A percentile compares a stretch with the other conserved stretches of the same genome.
Conservation (phyloP, 2,888 invertebrate species). For the Dryobotodes eremita region DNA sequence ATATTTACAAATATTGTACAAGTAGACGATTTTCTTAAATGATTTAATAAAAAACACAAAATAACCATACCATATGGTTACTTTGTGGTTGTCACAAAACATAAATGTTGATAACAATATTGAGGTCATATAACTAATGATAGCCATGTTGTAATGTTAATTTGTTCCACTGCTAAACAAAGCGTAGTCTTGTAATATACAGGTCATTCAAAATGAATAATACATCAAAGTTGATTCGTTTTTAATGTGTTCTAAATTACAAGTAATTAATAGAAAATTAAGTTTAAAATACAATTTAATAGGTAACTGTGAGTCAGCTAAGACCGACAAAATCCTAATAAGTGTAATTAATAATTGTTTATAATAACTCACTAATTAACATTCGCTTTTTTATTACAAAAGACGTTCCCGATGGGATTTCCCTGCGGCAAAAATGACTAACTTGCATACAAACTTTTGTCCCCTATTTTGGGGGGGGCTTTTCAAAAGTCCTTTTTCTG, state of each 20-base stretch:
- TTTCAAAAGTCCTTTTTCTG: background rate
- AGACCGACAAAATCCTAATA: background rate
- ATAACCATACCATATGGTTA: too few relatives aligned
- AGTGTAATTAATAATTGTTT: background rate
- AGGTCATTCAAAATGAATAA: background rate
- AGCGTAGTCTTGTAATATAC: background rate
- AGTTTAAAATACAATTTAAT: background rate
- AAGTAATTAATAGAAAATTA: background rate
- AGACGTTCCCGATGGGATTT: background rate
- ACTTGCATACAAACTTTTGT: background rate
- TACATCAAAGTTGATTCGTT: conserved; percentile 22
- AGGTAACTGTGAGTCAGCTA: background rate
- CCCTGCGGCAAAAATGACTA: background rate
- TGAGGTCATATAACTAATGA: too few relatives aligned
- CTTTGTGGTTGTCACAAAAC: too few relatives aligned
- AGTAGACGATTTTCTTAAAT: too few relatives aligned
- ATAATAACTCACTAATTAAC: background rate
- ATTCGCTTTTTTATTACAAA: background rate
- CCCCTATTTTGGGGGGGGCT: too few relatives aligned
- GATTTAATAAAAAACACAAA: too few relatives aligned
- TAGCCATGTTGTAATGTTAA: background rate
- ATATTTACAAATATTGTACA: too few relatives aligned
- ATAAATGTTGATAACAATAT: too few relatives aligned
- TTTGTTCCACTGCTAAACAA: conserved; percentile 43
- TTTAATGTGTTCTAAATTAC: conserved; percentile 21